Percentiles rank a stretch among this genome's conserved stretches.
Evolutionary conservation across 2,797 vertebrate genomes (phyloP).

Genomic region (Dicrostonyx torquatus): DNA sequence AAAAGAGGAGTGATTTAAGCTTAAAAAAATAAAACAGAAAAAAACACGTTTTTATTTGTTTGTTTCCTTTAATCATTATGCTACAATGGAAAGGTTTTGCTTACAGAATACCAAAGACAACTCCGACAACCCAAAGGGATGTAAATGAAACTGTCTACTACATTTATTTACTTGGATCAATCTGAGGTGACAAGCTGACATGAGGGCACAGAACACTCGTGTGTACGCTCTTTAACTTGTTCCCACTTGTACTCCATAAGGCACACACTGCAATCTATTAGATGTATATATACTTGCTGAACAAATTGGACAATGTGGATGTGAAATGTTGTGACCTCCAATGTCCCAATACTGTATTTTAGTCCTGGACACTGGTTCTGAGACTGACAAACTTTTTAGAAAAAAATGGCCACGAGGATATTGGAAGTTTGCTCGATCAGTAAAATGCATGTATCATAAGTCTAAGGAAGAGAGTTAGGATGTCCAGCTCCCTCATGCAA

Average conservation of each 20-base stretch:
- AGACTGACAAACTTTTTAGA: not conserved
- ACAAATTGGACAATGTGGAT: not conserved
- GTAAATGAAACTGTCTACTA: not conserved
- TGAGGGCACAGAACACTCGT: not conserved
- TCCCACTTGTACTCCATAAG: not conserved
- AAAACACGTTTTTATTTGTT: not conserved
- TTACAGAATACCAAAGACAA: not conserved
- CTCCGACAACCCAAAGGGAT: not conserved
- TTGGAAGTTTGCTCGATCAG: not conserved
- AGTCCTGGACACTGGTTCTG: not conserved
- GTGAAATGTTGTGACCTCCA: not conserved
- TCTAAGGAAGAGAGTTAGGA: not conserved
- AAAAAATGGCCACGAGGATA: not conserved
- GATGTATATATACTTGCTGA: not conserved
- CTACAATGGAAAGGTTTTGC: not conserved
- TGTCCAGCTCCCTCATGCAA: not conserved
- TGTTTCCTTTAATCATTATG: not conserved
- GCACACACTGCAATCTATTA: not conserved
- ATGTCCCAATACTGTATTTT: fast-evolving
- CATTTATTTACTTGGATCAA: not conserved
- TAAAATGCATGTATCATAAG: not conserved
- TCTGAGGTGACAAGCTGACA: not conserved
- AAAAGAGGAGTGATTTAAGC: not conserved
- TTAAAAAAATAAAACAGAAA: not conserved
- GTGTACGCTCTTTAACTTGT: not conserved